A percentile compares a stretch with the other conserved stretches of the same genome.
Conservation (phyloP, 2,888 invertebrate genomes). For the Pristionchus fissidentatus region DNA sequence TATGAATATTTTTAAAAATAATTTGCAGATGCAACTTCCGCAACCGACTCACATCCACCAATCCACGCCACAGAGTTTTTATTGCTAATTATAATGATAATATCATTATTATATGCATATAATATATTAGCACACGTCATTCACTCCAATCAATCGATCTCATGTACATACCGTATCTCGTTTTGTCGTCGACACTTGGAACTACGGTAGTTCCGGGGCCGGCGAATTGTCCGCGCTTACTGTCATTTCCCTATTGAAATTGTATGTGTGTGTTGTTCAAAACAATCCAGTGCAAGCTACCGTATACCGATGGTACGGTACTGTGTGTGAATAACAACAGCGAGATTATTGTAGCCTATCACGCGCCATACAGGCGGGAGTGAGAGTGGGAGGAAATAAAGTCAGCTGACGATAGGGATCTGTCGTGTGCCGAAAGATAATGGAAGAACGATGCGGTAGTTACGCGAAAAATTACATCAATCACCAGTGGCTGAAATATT, state of each 20-base stretch:
- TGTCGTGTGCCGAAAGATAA: too few relatives aligned
- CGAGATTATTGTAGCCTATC: background rate
- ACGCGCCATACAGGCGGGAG: background rate
- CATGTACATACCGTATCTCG: too few relatives aligned
- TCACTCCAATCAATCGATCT: background rate
- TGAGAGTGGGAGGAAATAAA: background rate
- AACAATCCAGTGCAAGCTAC: background rate
- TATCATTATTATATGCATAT: too few relatives aligned
- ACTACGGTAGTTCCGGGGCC: background rate
- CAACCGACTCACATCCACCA: background rate
- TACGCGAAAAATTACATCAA: background rate
- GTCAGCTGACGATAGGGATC: background rate
- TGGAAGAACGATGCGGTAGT: background rate
- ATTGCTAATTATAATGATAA: background rate
- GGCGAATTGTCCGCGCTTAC: background rate
- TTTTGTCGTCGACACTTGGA: too few relatives aligned
- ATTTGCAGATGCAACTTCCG: conserved; percentile 19
- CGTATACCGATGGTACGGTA: conserved; percentile 7
- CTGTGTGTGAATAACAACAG: background rate
- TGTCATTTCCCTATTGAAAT: background rate
- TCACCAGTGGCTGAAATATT: background rate
- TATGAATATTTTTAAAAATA: background rate
- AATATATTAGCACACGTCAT: too few relatives aligned
- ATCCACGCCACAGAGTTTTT: conserved; percentile 32
- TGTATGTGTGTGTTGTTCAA: background rate